These are phyloP conservation scores for Mamestra brassicae DNA, from an alignment of 2,888 invertebrate species.

Conservation along the genomic window DNA sequence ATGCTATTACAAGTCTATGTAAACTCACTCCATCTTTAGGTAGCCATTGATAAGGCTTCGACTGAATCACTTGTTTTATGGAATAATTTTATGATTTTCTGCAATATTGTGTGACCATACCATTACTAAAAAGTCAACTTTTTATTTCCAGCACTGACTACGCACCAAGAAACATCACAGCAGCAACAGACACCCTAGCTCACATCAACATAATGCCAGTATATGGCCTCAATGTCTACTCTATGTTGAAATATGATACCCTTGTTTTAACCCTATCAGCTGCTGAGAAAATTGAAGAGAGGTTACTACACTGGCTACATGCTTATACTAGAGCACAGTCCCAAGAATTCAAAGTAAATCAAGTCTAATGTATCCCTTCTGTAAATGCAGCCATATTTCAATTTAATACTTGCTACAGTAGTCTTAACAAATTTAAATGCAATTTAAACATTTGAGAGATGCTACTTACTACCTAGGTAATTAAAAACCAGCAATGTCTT, in stretches of 20 bases:
- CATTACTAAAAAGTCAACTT: background rate
- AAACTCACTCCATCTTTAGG: too few species aligned
- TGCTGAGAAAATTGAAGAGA: slow-evolving; percentile 95
- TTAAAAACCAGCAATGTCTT: background rate
- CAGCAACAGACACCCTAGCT: slow-evolving; percentile 94
- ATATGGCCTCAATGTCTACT: slow-evolving; percentile 98
- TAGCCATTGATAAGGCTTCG: too few species aligned
- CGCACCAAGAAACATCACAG: slow-evolving; percentile 96
- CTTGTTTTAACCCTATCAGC: slow-evolving; percentile 96
- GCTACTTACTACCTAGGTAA: background rate
- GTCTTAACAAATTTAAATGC: background rate
- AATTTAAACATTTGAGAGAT: background rate
- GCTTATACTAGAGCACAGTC: slow-evolving; percentile 88
- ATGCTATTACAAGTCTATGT: too few species aligned
- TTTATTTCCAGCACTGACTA: slow-evolving; percentile 93
- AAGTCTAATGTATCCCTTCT: slow-evolving; percentile 80
- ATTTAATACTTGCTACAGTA: background rate
- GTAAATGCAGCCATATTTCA: background rate
- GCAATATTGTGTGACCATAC: too few species aligned
- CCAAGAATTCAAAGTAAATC: slow-evolving; percentile 91
- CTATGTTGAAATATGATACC: slow-evolving; percentile 99
- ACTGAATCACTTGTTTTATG: too few species aligned
- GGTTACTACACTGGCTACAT: slow-evolving; percentile 93
- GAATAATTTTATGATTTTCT: background rate
- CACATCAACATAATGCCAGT: slow-evolving; percentile 98